Evolutionary conservation across 2,888 invertebrate species (phyloP), one percentile per base, ranked within the genome.

Genomic region (Nomada fucata): DNA sequence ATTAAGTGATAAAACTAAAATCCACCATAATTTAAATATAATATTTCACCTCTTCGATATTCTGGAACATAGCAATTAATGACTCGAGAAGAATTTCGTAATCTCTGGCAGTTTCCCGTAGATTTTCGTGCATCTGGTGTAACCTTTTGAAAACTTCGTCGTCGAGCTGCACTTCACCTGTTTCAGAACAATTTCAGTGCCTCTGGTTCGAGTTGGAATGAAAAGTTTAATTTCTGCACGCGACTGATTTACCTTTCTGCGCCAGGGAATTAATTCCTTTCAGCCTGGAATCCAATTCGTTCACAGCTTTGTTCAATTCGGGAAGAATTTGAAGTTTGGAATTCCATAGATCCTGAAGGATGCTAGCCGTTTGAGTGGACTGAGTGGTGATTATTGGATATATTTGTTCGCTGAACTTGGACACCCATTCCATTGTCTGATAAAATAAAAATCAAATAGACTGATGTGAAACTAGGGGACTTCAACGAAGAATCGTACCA

Each of bases 371-470:
- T 85, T 95, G 95, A 61, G 95, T 94, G 4, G 96, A 95, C 79
- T 95, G 94, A 20, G 95, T 95, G 65, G 95, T 96, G 85, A 97
- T 95, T 65, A 97, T 95, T 29, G 97, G 97, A 94, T 97, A 97
- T 77, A 97, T 94, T 90, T 97, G 96, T 65, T 95, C 95, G 91
- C 97, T 96, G 89, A 97, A 94, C 93, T 96, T 95, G 4, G 96
- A 95, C 87, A 96, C 95, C 95, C 95, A 96, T 86, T 95, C 95
- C 84, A 96, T 95, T 29, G 95, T 96, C 96, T 96, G 90, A 15
- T 47, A 15, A 47, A 26, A 93, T 9, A 91, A 84, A n/a, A 53
- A 23, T 78, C 68, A 78, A 85, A 55, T 36, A 57, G 15, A 26
- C 18, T 2, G 5, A 23, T 1, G 4, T 3, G 15, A 36, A 26